phyloP scores from a whole-genome alignment of 2,888 invertebrate genomes.

The Schizaphis graminum region DNA sequence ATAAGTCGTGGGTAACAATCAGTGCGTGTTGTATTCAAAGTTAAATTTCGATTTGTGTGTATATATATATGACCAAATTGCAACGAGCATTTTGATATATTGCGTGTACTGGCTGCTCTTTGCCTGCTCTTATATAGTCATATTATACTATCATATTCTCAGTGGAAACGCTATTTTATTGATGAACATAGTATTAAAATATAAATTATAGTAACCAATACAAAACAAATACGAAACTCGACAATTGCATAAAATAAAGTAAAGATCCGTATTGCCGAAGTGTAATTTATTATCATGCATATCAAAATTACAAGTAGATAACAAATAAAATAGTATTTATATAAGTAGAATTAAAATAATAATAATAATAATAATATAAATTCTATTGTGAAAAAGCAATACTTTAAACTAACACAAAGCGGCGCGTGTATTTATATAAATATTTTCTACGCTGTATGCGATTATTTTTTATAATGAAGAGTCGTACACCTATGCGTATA shows the following conservation, averaged over 20 bases:
- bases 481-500: not conserved
- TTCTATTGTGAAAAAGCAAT: constrained; percentile 3
- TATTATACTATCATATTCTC: not conserved
- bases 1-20: not conserved
- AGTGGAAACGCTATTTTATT: not conserved
- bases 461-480: constrained; percentile 23
- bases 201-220: not conserved
- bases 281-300: not conserved
- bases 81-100: not conserved
- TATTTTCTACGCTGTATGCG: not conserved
- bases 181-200: not conserved
- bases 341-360: not conserved
- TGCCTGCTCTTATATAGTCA: not conserved
- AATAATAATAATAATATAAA: not conserved
- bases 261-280: not conserved
- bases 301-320: constrained; percentile 2
- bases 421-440: not conserved
- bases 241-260: not conserved
- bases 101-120: not conserved
- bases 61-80: not conserved
- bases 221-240: not conserved
- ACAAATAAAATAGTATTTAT: not conserved
- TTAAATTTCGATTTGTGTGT: not conserved
- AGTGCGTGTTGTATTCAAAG: not conserved
- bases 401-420: not conserved